Base-by-base conservation (phyloP, 92 coral and sea anemone genomes). In the Siderastrea siderea region DNA sequence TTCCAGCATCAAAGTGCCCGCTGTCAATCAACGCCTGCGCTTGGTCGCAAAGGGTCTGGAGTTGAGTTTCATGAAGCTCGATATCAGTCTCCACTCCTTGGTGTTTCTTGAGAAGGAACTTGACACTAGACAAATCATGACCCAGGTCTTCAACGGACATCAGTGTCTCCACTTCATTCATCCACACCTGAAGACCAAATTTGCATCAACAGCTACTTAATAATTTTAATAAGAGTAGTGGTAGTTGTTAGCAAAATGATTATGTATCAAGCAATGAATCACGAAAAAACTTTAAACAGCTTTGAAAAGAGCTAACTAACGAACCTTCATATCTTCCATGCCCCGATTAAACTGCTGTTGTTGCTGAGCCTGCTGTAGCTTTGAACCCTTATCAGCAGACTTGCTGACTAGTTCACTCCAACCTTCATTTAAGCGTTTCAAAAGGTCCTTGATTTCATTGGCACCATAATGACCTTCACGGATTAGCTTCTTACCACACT, bases 81-180 rank as follows among this genome's bases (percentile, higher is more conserved):
- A 91, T 86, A 71, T 95, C 97, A 19, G 95, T 73, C 85, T 92
- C 97, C 15, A 92, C 88, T 65, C 94, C 89, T 80, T 95, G 94
- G 68, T 97, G 99, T 75, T 97, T 97, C 78, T 94, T 94, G 47
- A 95, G 94, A 47, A 97, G 84, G 89, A 97, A 97, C 83, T 97
- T 97, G 69, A 97, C 99, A 68, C 95, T 87, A 68, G 97, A 89
- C 86, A 97, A 74, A 75, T 92, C 96, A 62, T 93, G 96, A 2
- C 99, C 99, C 52, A 91, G 82, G 85, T 97, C 97, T 77, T 93
- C 96, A 44, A 96, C 94, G 26, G 96, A 93, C 55, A 97, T 95
- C 26, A 97, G 78, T 9, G 98, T 91, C 84, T 95, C 99, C 5
- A 92, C 88, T 13, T 97, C 99, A 55, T 92, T 93, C 94, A 95